A percentile compares a stretch with the other conserved stretches of the same genome.
These are phyloP conservation scores for Lepeophtheirus nordmannii DNA, from an alignment of 2,888 invertebrate genomes.

Conservation along the genomic window DNA sequence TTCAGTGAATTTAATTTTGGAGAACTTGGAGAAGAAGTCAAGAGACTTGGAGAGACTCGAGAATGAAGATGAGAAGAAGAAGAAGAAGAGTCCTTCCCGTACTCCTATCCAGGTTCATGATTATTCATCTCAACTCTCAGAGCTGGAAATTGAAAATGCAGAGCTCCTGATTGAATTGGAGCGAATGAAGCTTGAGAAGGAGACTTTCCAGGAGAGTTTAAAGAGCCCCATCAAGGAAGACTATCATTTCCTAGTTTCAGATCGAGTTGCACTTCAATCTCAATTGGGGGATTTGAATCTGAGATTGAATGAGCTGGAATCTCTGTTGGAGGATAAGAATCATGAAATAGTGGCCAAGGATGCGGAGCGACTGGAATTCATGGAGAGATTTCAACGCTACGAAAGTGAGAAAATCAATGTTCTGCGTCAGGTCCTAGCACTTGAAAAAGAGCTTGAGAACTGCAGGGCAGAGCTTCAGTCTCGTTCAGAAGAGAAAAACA, in stretches of 20 bases:
- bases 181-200: background rate
- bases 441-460: constrained; percentile 5
- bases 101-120: background rate
- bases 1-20: background rate
- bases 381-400: constrained; percentile 6
- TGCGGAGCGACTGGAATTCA: background rate
- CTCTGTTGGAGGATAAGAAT: background rate
- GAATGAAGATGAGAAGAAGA: no score
- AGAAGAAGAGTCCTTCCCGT: background rate
- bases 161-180: background rate
- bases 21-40: background rate
- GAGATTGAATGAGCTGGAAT: background rate
- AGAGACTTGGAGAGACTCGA: no score
- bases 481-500: background rate
- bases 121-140: background rate
- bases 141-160: background rate
- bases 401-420: constrained; percentile 17
- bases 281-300: background rate
- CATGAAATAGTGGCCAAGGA: background rate
- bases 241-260: background rate
- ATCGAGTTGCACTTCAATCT: background rate
- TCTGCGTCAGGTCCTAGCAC: background rate
- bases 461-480: background rate
- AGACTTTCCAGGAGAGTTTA: background rate
- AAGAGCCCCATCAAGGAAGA: background rate